Evolutionary conservation across 2,888 invertebrate species (phyloP).

Genomic region (Lycaena phlaeas): DNA sequence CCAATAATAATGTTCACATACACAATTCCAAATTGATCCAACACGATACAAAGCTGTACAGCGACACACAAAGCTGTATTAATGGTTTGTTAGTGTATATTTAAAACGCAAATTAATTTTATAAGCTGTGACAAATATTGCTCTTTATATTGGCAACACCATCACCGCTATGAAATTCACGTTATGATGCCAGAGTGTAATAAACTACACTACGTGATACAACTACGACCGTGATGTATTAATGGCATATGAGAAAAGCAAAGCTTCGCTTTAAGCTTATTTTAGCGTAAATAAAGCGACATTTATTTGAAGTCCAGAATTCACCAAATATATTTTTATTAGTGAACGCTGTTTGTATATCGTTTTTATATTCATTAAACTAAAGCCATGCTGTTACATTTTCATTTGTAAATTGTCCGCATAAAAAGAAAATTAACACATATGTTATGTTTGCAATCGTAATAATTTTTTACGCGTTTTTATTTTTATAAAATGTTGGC

Average conservation of each 20-base stretch:
- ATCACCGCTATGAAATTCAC: slow-evolving; percentile 12
- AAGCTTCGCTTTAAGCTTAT: slow-evolving; percentile 29
- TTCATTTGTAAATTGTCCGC: background rate
- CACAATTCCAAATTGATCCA: slow-evolving; percentile 70
- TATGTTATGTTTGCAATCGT: background rate
- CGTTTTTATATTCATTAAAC: background rate
- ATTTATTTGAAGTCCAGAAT: slow-evolving; percentile 21
- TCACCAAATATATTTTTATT: slow-evolving; percentile 25
- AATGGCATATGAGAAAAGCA: slow-evolving; percentile 61
- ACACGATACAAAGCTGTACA: slow-evolving; percentile 36
- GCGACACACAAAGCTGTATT: slow-evolving; percentile 59
- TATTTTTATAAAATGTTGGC: no score
- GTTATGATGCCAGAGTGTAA: slow-evolving; percentile 5
- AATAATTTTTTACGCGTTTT: no score
- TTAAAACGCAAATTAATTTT: slow-evolving; percentile 22
- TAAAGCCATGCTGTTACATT: background rate
- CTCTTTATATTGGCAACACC: slow-evolving; percentile 11
- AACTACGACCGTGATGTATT: slow-evolving; percentile 18
- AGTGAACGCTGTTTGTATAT: background rate
- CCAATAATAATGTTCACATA: slow-evolving; percentile 52
- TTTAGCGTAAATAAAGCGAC: slow-evolving; percentile 2
- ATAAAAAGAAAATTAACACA: background rate
- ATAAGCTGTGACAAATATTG: slow-evolving; percentile 12
- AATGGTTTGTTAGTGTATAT: slow-evolving; percentile 72
- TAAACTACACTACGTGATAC: slow-evolving; percentile 16